Conservation (phyloP, 1,140 invertebrate genomes). For the Ostrea edulis region DNA sequence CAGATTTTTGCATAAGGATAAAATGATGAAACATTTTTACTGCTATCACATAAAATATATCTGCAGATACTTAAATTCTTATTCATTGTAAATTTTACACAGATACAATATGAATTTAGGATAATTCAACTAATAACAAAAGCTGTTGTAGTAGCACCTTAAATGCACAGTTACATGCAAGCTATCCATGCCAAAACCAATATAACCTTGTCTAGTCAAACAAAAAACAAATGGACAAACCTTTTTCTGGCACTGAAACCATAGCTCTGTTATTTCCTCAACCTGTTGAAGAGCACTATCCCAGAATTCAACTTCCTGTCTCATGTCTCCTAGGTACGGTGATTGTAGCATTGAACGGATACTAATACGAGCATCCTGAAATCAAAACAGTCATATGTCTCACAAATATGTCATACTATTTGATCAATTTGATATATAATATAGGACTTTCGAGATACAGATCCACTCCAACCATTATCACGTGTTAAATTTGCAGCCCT, state of each 20-base stretch:
- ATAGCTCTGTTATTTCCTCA: slow-evolving; percentile 76
- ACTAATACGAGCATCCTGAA: slow-evolving; percentile 75
- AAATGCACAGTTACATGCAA: no score
- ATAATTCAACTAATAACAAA: no score
- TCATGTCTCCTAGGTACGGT: slow-evolving; percentile 74
- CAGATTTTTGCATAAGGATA: neutral
- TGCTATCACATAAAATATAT: neutral
- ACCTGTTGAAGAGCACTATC: slow-evolving; percentile 70
- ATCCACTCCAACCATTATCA: no score
- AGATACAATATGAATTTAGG: no score
- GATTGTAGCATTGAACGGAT: slow-evolving; percentile 76
- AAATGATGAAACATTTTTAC: neutral
- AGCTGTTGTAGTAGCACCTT: no score
- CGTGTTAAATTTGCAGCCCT: no score
- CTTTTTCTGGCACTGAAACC: slow-evolving; percentile 77
- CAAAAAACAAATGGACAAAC: slow-evolving; percentile 52
- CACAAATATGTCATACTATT: neutral
- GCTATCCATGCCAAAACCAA: no score
- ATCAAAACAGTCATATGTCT: neutral
- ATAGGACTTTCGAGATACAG: no score
- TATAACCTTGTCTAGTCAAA: no score
- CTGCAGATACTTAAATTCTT: no score
- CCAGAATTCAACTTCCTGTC: slow-evolving; percentile 69
- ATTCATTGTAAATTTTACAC: no score
- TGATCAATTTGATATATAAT: no score